A percentile compares a stretch with the other conserved stretches of the same genome.
Conservation (phyloP, 2,888 invertebrate genomes). For the Mesochorus sp. region DNA sequence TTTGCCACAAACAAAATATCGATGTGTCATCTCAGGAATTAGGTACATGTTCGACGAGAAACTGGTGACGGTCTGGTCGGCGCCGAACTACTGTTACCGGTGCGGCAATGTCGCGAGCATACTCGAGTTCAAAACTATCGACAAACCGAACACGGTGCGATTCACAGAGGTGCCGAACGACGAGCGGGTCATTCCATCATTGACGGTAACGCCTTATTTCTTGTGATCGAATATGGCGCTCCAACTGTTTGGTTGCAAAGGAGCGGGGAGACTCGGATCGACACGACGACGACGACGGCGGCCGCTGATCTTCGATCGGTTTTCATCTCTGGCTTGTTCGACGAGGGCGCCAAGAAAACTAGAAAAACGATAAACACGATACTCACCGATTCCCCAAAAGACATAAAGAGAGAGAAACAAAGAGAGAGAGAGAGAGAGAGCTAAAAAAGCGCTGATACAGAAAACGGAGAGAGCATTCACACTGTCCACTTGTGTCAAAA, state of each 20-base stretch:
- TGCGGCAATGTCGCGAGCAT: constrained; percentile 99
- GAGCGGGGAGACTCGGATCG: constrained; percentile 68
- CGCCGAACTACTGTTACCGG: constrained; percentile 99
- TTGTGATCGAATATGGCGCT: constrained; percentile 85
- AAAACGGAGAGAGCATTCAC: constrained; percentile 60
- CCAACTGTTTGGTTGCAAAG: constrained; percentile 72
- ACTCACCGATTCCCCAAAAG: constrained; percentile 27
- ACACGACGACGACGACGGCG: too few species aligned
- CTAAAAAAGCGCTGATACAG: constrained; percentile 42
- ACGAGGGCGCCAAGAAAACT: constrained; percentile 67
- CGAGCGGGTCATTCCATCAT: constrained; percentile 95
- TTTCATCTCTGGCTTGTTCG: constrained; percentile 68
- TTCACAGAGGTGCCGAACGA: constrained; percentile 98
- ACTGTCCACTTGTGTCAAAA: constrained; percentile 72
- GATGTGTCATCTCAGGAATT: constrained; percentile 86
- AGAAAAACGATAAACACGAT: constrained; percentile 28
- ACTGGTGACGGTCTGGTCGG: constrained; percentile 99
- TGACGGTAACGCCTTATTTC: constrained; percentile 98
- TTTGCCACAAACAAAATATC: background rate
- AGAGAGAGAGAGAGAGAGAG: constrained; percentile 20
- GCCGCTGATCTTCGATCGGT: constrained; percentile 65
- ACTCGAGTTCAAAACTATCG: constrained; percentile 92
- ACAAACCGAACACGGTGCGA: constrained; percentile 91
- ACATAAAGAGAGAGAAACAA: background rate
- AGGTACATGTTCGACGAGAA: constrained; percentile 99